A percentile compares a stretch with the other conserved stretches of the same genome.
Conservation (phyloP, 2,113 vertebrate genomes). For the Tenebrosternarchus preto region DNA sequence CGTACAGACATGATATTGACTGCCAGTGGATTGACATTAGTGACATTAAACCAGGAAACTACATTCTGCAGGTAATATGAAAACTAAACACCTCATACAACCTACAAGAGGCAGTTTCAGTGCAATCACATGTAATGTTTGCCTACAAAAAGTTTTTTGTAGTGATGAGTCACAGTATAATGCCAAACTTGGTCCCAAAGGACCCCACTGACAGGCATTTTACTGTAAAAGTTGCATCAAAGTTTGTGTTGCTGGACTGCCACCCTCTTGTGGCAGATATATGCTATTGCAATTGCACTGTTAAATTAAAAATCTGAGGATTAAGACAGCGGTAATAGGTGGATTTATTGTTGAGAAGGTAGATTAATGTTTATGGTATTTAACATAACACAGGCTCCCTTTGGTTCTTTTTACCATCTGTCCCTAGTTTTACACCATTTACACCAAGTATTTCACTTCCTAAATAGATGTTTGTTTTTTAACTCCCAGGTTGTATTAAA, state of each 20-base stretch:
- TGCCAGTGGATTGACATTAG: slow-evolving; percentile 99
- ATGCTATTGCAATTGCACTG: neutral
- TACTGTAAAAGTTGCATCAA: neutral
- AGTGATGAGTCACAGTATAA: neutral
- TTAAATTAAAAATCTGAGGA: neutral
- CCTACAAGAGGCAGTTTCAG: neutral
- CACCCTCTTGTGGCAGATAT: slow-evolving; percentile 41
- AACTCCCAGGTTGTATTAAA: slow-evolving; percentile 87
- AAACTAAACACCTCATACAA: neutral
- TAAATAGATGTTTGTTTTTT: slow-evolving; percentile 1
- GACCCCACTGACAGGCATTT: slow-evolving; percentile 27
- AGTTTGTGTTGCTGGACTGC: neutral
- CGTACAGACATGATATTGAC: slow-evolving; percentile 96
- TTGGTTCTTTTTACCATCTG: neutral
- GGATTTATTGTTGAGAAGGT: slow-evolving; percentile 1
- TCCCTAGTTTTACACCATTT: neutral
- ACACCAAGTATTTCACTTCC: neutral
- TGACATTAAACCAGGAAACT: slow-evolving; percentile 91
- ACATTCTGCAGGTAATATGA: slow-evolving; percentile 89
- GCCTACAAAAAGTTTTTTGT: neutral
- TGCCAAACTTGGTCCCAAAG: slow-evolving; percentile 38
- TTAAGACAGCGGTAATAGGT: slow-evolving; percentile 16
- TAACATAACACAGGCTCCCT: neutral
- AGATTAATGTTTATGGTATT: neutral
- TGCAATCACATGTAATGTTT: neutral